phyloP scores from a whole-genome alignment of 2,797 vertebrate genomes.

The Simalia tracyae region DNA sequence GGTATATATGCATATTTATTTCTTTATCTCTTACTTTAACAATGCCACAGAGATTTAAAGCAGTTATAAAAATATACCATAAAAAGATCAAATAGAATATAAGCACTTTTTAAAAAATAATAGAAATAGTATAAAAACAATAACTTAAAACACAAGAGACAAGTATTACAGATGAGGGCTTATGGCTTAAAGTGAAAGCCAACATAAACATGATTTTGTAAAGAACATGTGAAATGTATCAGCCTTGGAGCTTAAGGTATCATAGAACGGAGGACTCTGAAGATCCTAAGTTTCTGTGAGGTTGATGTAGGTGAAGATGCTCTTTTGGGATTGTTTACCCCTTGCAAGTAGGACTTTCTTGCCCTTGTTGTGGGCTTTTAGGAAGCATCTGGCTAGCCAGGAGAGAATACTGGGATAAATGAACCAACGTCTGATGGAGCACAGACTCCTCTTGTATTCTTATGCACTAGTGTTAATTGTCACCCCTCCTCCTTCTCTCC shows the following conservation, averaged over 20 bases:
- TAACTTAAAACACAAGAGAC: neutral
- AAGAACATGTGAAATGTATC: neutral
- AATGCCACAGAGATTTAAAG: neutral
- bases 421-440: neutral
- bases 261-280: neutral
- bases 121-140: neutral
- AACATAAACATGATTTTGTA: neutral
- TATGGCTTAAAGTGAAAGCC: neutral
- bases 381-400: neutral
- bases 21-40: neutral
- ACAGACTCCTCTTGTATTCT: neutral
- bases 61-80: neutral
- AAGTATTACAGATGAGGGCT: neutral
- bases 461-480: constrained; percentile 48
- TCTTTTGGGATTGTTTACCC: neutral
- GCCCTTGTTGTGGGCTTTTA: neutral
- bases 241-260: neutral
- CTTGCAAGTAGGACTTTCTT: neutral
- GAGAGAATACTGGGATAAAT: neutral
- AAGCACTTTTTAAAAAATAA: neutral
- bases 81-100: neutral
- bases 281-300: neutral
- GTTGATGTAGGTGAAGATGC: too few species aligned
- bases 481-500: constrained; percentile 61
- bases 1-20: neutral